phyloP scores from a whole-genome alignment of 2,113 vertebrate species.

The Muntiacus muntjak region DNA sequence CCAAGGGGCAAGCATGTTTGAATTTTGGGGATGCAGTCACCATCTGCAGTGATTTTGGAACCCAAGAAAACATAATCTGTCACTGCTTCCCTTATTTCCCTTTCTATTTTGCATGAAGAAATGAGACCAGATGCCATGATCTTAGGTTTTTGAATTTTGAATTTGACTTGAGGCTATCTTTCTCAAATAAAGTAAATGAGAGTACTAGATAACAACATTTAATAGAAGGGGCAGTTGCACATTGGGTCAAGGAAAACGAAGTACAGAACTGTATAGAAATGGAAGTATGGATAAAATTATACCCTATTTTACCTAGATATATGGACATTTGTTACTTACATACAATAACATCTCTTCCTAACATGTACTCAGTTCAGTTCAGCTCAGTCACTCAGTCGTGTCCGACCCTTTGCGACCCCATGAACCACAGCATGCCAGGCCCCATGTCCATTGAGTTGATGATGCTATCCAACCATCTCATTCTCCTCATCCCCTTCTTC shows the following conservation, averaged over 20 bases:
- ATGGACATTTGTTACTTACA: background rate
- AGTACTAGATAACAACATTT: background rate
- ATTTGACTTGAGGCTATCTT: background rate
- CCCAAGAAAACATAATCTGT: background rate
- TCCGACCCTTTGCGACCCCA: too few relatives aligned
- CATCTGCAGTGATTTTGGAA: background rate
- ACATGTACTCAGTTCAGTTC: background rate
- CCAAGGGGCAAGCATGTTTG: background rate
- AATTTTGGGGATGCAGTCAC: background rate
- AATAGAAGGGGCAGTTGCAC: background rate
- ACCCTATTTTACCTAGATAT: background rate
- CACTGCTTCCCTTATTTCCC: background rate
- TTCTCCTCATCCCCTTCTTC: too few relatives aligned
- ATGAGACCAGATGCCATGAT: background rate
- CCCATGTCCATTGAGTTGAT: too few relatives aligned
- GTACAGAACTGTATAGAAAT: background rate
- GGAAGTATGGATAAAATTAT: background rate
- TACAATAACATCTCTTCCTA: background rate
- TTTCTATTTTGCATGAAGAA: background rate
- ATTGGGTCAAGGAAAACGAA: background rate
- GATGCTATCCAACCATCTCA: too few relatives aligned
- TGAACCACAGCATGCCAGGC: too few relatives aligned
- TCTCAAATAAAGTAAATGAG: background rate
- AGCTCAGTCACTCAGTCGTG: too few relatives aligned
- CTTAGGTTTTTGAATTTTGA: background rate